phyloP scores from a whole-genome alignment of 2,888 invertebrate species.

The Furcula furcula region DNA sequence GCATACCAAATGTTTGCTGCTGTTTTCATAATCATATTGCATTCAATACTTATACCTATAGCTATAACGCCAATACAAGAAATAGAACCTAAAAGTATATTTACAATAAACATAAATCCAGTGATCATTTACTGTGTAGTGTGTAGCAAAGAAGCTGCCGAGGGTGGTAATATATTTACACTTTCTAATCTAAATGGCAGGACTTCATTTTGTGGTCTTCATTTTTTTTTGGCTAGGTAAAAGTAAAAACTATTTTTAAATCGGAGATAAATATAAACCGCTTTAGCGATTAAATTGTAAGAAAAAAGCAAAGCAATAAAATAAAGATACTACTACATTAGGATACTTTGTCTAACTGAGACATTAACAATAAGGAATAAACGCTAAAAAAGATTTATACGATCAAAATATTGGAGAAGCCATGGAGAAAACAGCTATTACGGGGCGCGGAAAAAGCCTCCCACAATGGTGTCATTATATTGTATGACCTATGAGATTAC shows the following conservation, averaged over 20 bases:
- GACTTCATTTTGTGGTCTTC: constrained; percentile 23
- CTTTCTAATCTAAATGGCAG: constrained; percentile 37
- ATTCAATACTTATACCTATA: constrained; percentile 8
- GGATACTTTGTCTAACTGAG: constrained; percentile 5
- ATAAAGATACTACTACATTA: too few species aligned
- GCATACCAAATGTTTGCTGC: constrained; percentile 29
- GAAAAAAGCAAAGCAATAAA: neutral
- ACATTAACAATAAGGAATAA: constrained; percentile 14
- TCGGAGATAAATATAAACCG: constrained; percentile 9
- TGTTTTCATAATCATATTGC: constrained; percentile 25
- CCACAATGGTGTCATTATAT: too few species aligned
- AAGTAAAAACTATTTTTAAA: constrained; percentile 12
- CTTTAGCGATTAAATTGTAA: neutral
- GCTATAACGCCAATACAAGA: constrained; percentile 6
- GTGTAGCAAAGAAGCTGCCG: constrained; percentile 16
- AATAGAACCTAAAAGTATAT: too few species aligned
- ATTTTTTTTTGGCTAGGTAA: constrained; percentile 24
- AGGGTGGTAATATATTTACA: constrained; percentile 32
- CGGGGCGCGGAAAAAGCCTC: too few species aligned
- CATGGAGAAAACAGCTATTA: too few species aligned
- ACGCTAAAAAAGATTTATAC: constrained; percentile 16
- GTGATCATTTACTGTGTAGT: too few species aligned
- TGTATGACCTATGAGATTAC: too few species aligned
- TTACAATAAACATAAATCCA: too few species aligned
- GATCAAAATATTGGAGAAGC: constrained; percentile 7